Conservation (phyloP, 2,888 invertebrate species). For the Allacma fusca region DNA sequence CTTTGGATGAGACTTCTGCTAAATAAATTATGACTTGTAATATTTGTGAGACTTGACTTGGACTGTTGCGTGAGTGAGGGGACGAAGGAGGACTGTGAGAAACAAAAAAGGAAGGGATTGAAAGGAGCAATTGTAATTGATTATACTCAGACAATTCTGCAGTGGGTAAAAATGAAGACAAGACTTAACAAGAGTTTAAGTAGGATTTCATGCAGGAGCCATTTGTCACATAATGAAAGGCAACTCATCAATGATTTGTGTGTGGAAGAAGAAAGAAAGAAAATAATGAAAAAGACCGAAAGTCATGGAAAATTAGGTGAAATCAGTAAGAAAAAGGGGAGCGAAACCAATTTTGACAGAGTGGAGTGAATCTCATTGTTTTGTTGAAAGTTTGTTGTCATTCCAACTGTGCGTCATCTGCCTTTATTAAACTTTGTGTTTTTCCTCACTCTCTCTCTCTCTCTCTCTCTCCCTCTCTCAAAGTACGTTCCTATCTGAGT, state of each 20-base stretch:
- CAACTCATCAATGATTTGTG: slow-evolving; percentile 8
- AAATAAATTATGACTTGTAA: too few species aligned
- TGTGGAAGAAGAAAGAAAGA: slow-evolving; percentile 28
- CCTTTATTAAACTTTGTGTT: slow-evolving; percentile 44
- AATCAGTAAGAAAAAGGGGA: slow-evolving; percentile 59
- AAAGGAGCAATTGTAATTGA: slow-evolving; percentile 9
- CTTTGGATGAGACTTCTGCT: too few species aligned
- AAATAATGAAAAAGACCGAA: slow-evolving; percentile 52
- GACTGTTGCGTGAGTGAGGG: too few species aligned
- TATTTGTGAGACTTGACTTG: too few species aligned
- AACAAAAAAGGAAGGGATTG: neutral
- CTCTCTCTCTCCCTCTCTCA: slow-evolving; percentile 36
- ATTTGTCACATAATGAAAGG: slow-evolving; percentile 12
- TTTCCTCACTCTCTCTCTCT: neutral
- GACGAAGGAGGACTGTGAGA: neutral
- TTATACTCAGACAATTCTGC: neutral
- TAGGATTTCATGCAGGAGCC: slow-evolving; percentile 13
- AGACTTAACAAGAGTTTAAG: slow-evolving; percentile 18
- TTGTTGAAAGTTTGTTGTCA: slow-evolving; percentile 61
- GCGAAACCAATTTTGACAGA: slow-evolving; percentile 61
- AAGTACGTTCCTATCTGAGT: neutral
- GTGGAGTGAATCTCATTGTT: slow-evolving; percentile 62
- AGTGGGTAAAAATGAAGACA: neutral
- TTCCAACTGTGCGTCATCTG: slow-evolving; percentile 61
- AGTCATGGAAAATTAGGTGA: slow-evolving; percentile 60